Percentiles rank a stretch among this genome's conserved stretches.
Conservation (phyloP, 2,888 invertebrate species). For the Hirudinaria manillensis region DNA sequence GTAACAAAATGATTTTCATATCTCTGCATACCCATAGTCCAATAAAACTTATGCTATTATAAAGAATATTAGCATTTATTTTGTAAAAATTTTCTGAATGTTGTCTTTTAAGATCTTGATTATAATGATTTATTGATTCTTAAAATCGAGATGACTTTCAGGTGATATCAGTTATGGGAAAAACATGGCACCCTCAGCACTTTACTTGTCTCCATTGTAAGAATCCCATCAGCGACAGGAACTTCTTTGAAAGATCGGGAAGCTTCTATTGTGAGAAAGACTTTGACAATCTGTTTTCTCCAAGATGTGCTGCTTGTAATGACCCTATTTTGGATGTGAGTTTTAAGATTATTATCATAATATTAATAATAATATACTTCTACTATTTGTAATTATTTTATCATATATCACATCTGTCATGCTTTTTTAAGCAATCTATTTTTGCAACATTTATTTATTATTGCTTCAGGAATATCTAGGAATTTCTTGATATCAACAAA, state of each 20-base stretch:
- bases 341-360: too few species aligned
- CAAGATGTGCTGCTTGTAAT: slow-evolving; percentile 95
- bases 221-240: slow-evolving; percentile 89
- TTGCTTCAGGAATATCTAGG: too few species aligned
- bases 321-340: slow-evolving; percentile 96
- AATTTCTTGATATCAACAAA: not conserved
- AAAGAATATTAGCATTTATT: too few species aligned
- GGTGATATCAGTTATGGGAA: slow-evolving; percentile 90
- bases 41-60: too few species aligned
- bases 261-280: slow-evolving; percentile 96
- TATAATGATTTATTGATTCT: slow-evolving; percentile 14
- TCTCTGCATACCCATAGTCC: too few species aligned
- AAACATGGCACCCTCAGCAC: slow-evolving; percentile 98
- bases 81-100: too few species aligned
- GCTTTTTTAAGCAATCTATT: too few species aligned
- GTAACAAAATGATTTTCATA: too few species aligned
- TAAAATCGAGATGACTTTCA: slow-evolving; percentile 44
- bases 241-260: slow-evolving; percentile 95
- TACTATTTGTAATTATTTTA: too few species aligned
- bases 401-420: too few species aligned
- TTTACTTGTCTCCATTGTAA: slow-evolving; percentile 94
- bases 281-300: slow-evolving; percentile 96
- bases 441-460: too few species aligned
- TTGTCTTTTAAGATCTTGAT: not conserved
- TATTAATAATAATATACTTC: too few species aligned